Conservation (phyloP, 2,113 vertebrate species). For the Siniperca chuatsi region DNA sequence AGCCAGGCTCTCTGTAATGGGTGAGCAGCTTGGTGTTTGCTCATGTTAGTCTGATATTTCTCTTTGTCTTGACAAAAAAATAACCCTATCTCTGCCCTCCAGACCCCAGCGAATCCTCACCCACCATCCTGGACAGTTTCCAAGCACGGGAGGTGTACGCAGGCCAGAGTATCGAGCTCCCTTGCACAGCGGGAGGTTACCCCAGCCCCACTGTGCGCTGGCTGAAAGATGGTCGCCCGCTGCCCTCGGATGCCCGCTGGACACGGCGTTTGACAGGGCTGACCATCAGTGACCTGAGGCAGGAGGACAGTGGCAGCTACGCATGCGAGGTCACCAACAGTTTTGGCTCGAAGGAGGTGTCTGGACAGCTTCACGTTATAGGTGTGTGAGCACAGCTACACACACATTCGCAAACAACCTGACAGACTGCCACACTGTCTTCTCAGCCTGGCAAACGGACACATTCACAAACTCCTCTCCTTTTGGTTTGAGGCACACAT, state of each 20-base stretch:
- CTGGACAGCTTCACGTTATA: conserved; percentile 92
- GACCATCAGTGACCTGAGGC: conserved; percentile 92
- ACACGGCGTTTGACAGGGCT: conserved; percentile 93
- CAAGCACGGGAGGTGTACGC: conserved; percentile 91
- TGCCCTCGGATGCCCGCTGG: conserved; percentile 94
- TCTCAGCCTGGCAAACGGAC: conserved; percentile 51
- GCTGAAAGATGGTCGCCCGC: conserved; percentile 95
- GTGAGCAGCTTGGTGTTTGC: conserved; percentile 78
- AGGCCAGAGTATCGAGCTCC: conserved; percentile 91
- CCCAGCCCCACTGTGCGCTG: conserved; percentile 95
- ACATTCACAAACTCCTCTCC: conserved; percentile 45
- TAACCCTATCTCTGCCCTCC: conserved; percentile 8
- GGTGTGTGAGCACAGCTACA: conserved; percentile 80
- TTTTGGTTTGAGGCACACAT: conserved; percentile 66
- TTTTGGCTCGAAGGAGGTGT: conserved; percentile 96
- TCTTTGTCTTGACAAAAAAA: neutral
- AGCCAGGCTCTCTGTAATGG: conserved; percentile 95
- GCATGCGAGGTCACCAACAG: conserved; percentile 99
- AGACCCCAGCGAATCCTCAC: conserved; percentile 95
- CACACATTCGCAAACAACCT: conserved; percentile 33
- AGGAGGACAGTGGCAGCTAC: conserved; percentile 96
- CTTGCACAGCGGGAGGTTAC: conserved; percentile 95
- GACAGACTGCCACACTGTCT: conserved; percentile 63
- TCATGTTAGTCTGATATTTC: neutral
- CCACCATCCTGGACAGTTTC: conserved; percentile 96